phyloP scores from a whole-genome alignment of 1,140 invertebrate genomes.

The Tetramorium parvispinum region DNA sequence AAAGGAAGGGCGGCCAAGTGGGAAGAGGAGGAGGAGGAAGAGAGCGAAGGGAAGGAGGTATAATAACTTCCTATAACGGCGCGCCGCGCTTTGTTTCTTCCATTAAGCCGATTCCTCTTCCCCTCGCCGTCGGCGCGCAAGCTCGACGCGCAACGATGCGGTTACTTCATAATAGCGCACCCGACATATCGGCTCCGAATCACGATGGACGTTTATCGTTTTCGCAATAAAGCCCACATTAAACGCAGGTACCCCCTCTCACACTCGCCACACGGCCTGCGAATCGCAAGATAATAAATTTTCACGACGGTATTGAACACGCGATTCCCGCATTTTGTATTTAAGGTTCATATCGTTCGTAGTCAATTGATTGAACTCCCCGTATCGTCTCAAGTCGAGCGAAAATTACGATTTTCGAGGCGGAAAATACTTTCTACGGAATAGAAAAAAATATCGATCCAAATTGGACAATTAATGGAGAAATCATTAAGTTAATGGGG shows the following conservation, averaged over 20 bases:
- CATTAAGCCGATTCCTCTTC: conserved; percentile 38
- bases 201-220: conserved; percentile 45
- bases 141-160: conserved; percentile 21
- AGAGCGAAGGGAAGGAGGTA: not conserved
- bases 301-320: not conserved
- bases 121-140: conserved; percentile 3
- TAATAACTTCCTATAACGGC: conserved; percentile 54
- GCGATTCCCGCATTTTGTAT: conserved; percentile 8
- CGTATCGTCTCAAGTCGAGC: not conserved
- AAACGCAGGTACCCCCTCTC: conserved; percentile 21
- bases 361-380: not conserved
- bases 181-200: conserved; percentile 26
- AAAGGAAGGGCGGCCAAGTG: too few species aligned
- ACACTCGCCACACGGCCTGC: not conserved
- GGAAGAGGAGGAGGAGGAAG: too few species aligned
- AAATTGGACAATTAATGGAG: conserved; percentile 13
- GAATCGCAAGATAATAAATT: conserved; percentile 39
- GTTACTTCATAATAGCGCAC: conserved; percentile 19
- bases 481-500: conserved; percentile 45
- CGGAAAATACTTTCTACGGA: not conserved
- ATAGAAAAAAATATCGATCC: not conserved
- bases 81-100: conserved; percentile 54
- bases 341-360: not conserved
- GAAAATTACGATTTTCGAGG: not conserved
- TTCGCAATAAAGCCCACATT: conserved; percentile 44